A percentile compares a stretch with the other conserved stretches of the same genome.
Conservation (phyloP, 2,113 vertebrate genomes). For the Phocoena phocoena region DNA sequence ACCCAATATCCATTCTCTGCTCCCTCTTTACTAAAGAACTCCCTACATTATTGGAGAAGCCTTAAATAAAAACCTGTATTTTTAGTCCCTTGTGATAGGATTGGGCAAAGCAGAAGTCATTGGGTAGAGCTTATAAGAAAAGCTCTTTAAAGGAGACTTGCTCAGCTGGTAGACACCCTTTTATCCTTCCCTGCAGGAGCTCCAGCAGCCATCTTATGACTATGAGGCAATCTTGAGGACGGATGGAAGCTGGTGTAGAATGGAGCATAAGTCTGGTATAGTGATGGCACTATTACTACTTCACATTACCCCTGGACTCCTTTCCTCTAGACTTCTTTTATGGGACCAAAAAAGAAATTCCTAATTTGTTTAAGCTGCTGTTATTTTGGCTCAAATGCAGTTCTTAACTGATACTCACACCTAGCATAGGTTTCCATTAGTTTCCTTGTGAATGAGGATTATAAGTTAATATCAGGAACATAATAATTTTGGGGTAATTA, state of each 20-base stretch:
- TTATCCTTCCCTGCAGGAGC: not conserved
- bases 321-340: not conserved
- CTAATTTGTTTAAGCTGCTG: not conserved
- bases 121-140: not conserved
- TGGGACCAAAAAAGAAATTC: not conserved
- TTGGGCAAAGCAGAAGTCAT: not conserved
- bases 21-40: not conserved
- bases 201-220: not conserved
- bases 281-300: not conserved
- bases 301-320: not conserved
- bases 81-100: not conserved
- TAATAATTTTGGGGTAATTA: not conserved
- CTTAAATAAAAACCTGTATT: not conserved
- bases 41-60: not conserved
- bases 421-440: not conserved
- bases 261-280: not conserved
- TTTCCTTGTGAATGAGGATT: not conserved
- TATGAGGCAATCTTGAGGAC: not conserved
- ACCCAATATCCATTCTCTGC: not conserved
- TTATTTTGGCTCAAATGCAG: not conserved
- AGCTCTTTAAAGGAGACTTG: not conserved
- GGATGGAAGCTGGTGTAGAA: not conserved
- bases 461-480: not conserved
- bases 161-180: not conserved
- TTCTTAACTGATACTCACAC: not conserved